Evolutionary conservation across 2,113 vertebrate species (phyloP).

Genomic region (Lophochroa leadbeateri): DNA sequence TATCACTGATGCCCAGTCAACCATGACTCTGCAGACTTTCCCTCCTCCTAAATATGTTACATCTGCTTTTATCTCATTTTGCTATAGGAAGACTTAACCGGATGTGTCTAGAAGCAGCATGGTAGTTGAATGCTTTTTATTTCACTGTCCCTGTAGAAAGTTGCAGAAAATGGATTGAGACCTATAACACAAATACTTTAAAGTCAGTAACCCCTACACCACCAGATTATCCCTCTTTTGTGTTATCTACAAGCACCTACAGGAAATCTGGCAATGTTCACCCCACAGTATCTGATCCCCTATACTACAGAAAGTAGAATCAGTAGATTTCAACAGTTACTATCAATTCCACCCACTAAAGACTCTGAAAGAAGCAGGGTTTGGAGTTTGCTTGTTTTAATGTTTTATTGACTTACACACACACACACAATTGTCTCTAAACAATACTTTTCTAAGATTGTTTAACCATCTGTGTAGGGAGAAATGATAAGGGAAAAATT

Average conservation of each 20-base stretch:
- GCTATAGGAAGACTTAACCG: fast-evolving
- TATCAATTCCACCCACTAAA: neutral
- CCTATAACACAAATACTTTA: neutral
- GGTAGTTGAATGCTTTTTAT: neutral
- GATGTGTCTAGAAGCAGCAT: neutral
- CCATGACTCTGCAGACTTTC: neutral
- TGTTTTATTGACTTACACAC: neutral
- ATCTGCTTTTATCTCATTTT: neutral
- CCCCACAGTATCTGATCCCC: neutral
- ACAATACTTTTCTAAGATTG: neutral
- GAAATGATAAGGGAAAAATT: neutral
- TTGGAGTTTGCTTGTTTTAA: neutral
- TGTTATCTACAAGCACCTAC: neutral
- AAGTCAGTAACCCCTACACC: neutral
- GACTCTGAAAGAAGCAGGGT: neutral
- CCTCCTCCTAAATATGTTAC: neutral
- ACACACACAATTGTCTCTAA: neutral
- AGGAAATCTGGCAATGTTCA: neutral
- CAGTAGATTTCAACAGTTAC: neutral
- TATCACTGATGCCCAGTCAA: neutral
- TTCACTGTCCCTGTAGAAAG: neutral
- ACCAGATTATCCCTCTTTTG: neutral
- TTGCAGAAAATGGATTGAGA: neutral
- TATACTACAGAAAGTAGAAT: neutral
- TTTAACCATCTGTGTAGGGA: neutral